Conservation (phyloP, 2,888 invertebrate species). For the Drosophila barbarae region DNA sequence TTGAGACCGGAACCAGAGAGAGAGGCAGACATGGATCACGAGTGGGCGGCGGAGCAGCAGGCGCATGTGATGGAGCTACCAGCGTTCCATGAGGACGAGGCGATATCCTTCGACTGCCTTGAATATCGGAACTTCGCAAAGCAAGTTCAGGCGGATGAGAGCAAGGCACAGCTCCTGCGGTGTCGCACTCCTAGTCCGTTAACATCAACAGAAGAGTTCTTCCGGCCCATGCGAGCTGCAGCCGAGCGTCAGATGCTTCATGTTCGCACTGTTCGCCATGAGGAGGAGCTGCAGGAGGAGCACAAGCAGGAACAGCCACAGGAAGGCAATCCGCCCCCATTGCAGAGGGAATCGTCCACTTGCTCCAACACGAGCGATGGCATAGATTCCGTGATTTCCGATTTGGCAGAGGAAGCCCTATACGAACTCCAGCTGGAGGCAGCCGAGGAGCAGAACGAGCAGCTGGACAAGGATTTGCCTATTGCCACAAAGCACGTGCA, state of each 20-base stretch:
- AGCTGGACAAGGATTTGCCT: constrained; percentile 22
- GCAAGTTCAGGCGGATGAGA: constrained; percentile 61
- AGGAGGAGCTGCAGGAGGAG: constrained; percentile 59
- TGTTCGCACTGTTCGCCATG: constrained; percentile 70
- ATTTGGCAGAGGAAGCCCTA: constrained; percentile 76
- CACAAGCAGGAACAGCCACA: constrained; percentile 46
- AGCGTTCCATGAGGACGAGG: background rate
- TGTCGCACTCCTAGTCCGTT: constrained; percentile 69
- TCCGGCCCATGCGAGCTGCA: constrained; percentile 68
- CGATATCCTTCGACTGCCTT: constrained; percentile 32
- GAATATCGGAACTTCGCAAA: constrained; percentile 48
- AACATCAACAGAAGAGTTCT: constrained; percentile 63
- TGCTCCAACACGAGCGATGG: constrained; percentile 77
- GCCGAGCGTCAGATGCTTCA: constrained; percentile 70
- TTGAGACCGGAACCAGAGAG: constrained; percentile 46
- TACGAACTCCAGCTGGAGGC: constrained; percentile 74
- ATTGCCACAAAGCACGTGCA: constrained; percentile 50
- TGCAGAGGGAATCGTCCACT: constrained; percentile 63
- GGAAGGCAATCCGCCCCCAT: constrained; percentile 47
- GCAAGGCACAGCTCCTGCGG: constrained; percentile 46
- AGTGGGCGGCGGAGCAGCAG: constrained; percentile 42
- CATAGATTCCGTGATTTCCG: constrained; percentile 77
- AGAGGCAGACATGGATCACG: constrained; percentile 53
- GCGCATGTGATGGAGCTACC: constrained; percentile 10
- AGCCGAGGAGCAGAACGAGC: constrained; percentile 61